A percentile compares a stretch with the other conserved stretches of the same genome.
Evolutionary conservation across 2,888 invertebrate species (phyloP).

Genomic region (Ormyrus thymus): DNA sequence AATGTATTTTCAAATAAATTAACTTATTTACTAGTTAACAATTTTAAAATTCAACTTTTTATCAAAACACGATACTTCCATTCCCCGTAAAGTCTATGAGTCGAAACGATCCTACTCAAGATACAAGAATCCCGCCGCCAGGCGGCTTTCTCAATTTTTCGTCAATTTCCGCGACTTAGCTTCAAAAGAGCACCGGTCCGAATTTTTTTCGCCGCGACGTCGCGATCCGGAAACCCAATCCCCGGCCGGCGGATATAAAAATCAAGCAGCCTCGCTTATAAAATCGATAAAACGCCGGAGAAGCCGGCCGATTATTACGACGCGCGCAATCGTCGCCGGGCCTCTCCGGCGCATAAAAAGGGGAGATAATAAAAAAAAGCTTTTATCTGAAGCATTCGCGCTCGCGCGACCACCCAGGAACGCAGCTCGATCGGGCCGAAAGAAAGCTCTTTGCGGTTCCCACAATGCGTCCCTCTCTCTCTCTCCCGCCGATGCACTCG

Average conservation of each 20-base stretch:
- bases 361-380: constrained; percentile 19
- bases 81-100: no score
- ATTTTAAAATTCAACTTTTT: no score
- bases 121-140: no score
- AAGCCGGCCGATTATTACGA: neutral
- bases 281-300: neutral
- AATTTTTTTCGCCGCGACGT: no score
- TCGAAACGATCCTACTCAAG: no score
- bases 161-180: no score
- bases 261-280: neutral
- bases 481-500: neutral
- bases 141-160: no score
- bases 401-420: constrained; percentile 20
- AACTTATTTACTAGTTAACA: no score
- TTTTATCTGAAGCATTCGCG: neutral
- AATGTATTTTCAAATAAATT: no score
- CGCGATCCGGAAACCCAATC: neutral
- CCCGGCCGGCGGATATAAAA: neutral
- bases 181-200: no score
- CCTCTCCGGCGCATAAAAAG: neutral
- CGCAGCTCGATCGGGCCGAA: neutral
- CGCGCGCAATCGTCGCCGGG: neutral
- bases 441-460: constrained; percentile 26
- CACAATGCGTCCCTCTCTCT: constrained; percentile 19
- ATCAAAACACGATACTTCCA: no score